These are phyloP conservation scores for Nymphalis io DNA, from an alignment of 1,140 invertebrate genomes.

Conservation along the genomic window DNA sequence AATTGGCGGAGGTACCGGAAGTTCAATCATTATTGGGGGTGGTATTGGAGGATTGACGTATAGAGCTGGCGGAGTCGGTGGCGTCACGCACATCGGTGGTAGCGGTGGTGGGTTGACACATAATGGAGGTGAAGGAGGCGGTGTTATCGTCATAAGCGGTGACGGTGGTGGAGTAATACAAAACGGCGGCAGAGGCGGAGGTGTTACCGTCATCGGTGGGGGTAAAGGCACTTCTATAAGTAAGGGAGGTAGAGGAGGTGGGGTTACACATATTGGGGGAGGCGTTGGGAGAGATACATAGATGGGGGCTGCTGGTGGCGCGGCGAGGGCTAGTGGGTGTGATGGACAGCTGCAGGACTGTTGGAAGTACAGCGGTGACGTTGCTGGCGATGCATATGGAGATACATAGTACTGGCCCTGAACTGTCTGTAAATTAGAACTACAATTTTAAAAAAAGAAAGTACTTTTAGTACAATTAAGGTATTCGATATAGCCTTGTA, in stretches of 20 bases:
- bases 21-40: slow-evolving; percentile 54
- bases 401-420: slow-evolving; percentile 61
- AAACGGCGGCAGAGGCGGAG: slow-evolving; percentile 57
- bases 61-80: slow-evolving; percentile 55
- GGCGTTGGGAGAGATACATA: slow-evolving; percentile 48
- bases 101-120: slow-evolving; percentile 58
- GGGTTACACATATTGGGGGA: slow-evolving; percentile 53
- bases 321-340: slow-evolving; percentile 41
- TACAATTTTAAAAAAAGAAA: not conserved
- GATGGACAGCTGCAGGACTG: slow-evolving; percentile 45
- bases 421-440: slow-evolving; percentile 29
- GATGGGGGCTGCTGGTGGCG: slow-evolving; percentile 46
- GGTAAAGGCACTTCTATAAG: slow-evolving; percentile 53
- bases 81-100: slow-evolving; percentile 60
- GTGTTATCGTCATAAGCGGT: slow-evolving; percentile 53
- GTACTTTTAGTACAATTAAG: too few relatives aligned
- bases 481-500: not conserved
- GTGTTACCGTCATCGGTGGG: slow-evolving; percentile 54
- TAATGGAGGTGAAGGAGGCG: slow-evolving; percentile 56
- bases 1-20: slow-evolving; percentile 60
- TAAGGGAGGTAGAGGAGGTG: slow-evolving; percentile 57
- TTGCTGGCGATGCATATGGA: slow-evolving; percentile 42
- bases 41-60: slow-evolving; percentile 57
- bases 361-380: slow-evolving; percentile 24
- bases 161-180: slow-evolving; percentile 53